Evolutionary conservation across 2,113 vertebrate species (phyloP).

Genomic region (Gobius niger): DNA sequence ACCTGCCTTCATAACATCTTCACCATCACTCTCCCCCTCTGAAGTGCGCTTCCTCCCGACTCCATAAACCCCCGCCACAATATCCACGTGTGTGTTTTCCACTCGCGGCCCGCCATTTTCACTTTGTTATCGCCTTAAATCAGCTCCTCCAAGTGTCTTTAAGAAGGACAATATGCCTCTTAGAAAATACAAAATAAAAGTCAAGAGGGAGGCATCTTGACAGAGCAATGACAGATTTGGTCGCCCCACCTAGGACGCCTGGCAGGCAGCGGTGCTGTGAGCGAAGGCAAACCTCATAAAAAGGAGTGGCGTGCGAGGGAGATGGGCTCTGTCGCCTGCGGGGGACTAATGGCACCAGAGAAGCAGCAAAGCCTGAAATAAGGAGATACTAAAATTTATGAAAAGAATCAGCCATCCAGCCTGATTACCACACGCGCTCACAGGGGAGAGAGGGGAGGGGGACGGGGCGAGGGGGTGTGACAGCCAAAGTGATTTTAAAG

Average conservation of each 20-base stretch:
- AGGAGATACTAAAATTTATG: conserved; percentile 71
- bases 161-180: conserved; percentile 45
- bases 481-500: conserved; percentile 34
- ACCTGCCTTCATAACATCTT: conserved; percentile 10
- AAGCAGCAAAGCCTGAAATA: conserved; percentile 75
- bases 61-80: conserved; percentile 33
- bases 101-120: conserved; percentile 15
- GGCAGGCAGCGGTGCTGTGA: conserved; percentile 44
- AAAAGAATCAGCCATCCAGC: conserved; percentile 67
- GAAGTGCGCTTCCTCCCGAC: conserved; percentile 7
- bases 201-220: conserved; percentile 42
- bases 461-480: conserved; percentile 13
- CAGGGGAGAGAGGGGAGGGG: background rate
- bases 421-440: conserved; percentile 57
- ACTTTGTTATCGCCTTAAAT: conserved; percentile 44
- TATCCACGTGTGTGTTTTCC: conserved; percentile 40
- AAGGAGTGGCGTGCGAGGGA: conserved; percentile 49
- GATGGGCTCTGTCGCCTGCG: conserved; percentile 54
- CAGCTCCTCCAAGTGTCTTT: conserved; percentile 44
- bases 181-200: conserved; percentile 46
- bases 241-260: conserved; percentile 51
- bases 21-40: conserved; percentile 41
- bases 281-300: conserved; percentile 59
- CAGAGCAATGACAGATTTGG: conserved; percentile 54
- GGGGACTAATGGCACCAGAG: conserved; percentile 67